phyloP scores from a whole-genome alignment of 2,888 invertebrate species.

The Meloe dianella region DNA sequence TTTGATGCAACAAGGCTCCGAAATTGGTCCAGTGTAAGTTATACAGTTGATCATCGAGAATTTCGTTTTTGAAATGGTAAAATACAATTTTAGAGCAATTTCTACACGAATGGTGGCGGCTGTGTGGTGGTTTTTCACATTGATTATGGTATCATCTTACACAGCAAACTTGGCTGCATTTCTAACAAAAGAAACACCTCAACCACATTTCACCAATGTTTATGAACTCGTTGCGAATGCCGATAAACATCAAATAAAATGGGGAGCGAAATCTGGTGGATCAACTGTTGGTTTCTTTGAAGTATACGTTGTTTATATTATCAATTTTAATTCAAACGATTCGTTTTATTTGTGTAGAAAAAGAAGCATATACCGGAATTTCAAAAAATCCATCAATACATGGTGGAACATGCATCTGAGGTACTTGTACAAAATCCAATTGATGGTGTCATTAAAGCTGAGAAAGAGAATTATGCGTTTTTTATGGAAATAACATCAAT shows the following conservation, averaged over 20 bases:
- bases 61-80: not conserved
- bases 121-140: conserved; percentile 88
- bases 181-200: conserved; percentile 79
- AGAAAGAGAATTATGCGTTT: conserved; percentile 82
- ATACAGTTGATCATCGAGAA: not conserved
- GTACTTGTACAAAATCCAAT: conserved; percentile 58
- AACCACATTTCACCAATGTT: conserved; percentile 75
- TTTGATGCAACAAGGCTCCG: conserved; percentile 70
- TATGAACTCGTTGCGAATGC: conserved; percentile 81
- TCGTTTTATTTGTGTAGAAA: not conserved
- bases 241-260: conserved; percentile 76
- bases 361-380: conserved; percentile 32
- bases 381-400: conserved; percentile 46
- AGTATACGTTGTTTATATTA: conserved; percentile 62
- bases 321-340: not conserved
- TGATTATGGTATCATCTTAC: conserved; percentile 86
- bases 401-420: conserved; percentile 46
- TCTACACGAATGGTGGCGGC: conserved; percentile 88
- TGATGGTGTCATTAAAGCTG: conserved; percentile 84
- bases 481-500: conserved; percentile 94
- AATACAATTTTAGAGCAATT: conserved; percentile 68
- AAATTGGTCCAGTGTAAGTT: conserved; percentile 71
- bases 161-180: conserved; percentile 94
- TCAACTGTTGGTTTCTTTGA: conserved; percentile 87
- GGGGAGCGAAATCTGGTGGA: conserved; percentile 82